Evolutionary conservation across 2,888 invertebrate genomes (phyloP), one percentile per base, ranked within the genome.

Genomic region (Clitarchus hookeri): DNA sequence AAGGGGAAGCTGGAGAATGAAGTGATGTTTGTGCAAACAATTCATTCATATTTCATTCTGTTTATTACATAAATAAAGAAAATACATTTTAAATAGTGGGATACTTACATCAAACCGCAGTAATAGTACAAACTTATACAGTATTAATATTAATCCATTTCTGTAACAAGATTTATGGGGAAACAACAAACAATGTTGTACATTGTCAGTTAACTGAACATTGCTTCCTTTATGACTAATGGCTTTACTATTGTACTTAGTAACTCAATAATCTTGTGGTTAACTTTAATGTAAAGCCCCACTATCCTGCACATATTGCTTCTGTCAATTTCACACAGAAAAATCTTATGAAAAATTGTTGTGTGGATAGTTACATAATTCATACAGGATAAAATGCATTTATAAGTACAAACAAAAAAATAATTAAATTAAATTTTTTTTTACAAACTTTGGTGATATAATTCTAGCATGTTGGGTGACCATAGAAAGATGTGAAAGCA

Each of bases 51-150:
- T 65, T 65, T 65, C n/a, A 23, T 65, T 65, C 65, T 27, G 44
- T 82, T 82, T 82, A 82, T 82, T 82, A 82, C 27, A 82, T 82
- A 82, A 82, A 82, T 82, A 82, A 44, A 82, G 82, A 82, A 82
- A 82, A 82, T 82, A 82, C 82, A 82, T 82, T 44, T 82, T 82
- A 82, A 44, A 27, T 82, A 82, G 82, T 44, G 26, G 19, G 65
- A 65, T 65, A 65, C 44, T 44, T 44, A 27, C 26, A 36, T 82
- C 44, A 82, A 82, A 82, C 82, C 6, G 27, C 16, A 82, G 82
- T 82, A 19, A 27, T 25, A 36, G 27, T 82, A 82, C 44, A 82
- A 82, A 82, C 82, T 82, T 82, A 82, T 36, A 27, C 82, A 36
- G 78, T 19, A 65, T 65, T 23, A n/a, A n/a, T 65, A 65, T 65